Conservation (phyloP, 2,113 vertebrate species). For the Sprattus sprattus region DNA sequence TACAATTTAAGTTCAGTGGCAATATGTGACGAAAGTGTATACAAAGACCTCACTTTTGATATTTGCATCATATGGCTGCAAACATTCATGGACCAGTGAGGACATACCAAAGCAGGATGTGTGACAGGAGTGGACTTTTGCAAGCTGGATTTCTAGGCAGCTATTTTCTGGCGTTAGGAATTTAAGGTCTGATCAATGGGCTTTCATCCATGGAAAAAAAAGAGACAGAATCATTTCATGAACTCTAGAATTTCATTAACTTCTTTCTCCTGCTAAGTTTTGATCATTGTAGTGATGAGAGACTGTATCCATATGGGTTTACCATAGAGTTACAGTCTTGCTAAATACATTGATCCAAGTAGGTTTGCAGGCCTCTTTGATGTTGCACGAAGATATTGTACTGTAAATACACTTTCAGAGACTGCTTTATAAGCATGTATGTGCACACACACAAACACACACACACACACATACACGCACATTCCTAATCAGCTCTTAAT, state of each 20-base stretch:
- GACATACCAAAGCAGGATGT: conserved; percentile 37
- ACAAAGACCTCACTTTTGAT: not conserved
- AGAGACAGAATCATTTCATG: conserved; percentile 8
- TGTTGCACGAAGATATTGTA: conserved; percentile 20
- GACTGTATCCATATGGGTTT: not conserved
- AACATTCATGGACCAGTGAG: conserved; percentile 45
- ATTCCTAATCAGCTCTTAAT: conserved; percentile 14
- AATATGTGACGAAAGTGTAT: not conserved
- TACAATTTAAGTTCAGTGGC: conserved; percentile 30
- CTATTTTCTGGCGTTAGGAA: not conserved
- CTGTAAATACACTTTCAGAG: not conserved
- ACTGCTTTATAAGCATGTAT: not conserved
- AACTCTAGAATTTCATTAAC: not conserved
- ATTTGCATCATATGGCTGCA: conserved; percentile 32
- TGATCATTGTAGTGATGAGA: not conserved
- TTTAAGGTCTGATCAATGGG: not conserved
- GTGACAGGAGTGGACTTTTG: conserved; percentile 12
- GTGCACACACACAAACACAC: not conserved
- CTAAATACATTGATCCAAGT: conserved; percentile 16
- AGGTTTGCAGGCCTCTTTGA: not conserved
- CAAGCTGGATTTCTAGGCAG: not conserved
- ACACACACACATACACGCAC: not conserved
- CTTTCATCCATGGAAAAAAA: not conserved
- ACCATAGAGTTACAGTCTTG: not conserved
- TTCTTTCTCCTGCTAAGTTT: not conserved